Conservation (phyloP, 1,140 invertebrate genomes). For the Drosophila tani region DNA sequence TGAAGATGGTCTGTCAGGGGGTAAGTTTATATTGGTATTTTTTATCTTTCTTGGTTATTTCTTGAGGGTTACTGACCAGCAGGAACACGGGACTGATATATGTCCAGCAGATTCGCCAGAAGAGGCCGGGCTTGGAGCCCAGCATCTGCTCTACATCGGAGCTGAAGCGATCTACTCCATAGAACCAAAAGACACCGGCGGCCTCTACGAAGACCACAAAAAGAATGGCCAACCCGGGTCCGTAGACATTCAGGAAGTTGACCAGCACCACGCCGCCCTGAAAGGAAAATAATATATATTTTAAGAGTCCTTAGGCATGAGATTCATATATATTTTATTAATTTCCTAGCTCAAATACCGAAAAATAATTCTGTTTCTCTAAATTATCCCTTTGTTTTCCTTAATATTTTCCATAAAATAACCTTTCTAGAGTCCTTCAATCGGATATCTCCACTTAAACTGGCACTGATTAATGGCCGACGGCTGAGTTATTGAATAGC, state of each 20-base stretch:
- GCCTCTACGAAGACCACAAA: slow-evolving; percentile 98
- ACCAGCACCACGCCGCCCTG: slow-evolving; percentile 97
- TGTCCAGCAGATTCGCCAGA: slow-evolving; percentile 97
- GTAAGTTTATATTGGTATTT: neutral
- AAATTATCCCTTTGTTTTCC: neutral
- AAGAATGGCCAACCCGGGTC: slow-evolving; percentile 97
- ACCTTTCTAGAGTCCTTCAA: neutral
- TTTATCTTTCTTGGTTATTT: too few species aligned
- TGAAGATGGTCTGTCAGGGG: slow-evolving; percentile 91
- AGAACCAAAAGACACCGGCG: slow-evolving; percentile 98
- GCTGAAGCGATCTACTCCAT: slow-evolving; percentile 95
- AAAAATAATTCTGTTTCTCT: too few species aligned
- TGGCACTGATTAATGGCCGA: slow-evolving; percentile 58
- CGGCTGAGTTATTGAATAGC: slow-evolving; percentile 59
- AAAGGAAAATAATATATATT: neutral
- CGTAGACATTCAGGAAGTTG: slow-evolving; percentile 97
- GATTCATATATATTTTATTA: neutral
- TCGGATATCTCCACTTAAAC: slow-evolving; percentile 4
- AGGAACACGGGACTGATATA: slow-evolving; percentile 95
- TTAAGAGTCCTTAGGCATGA: too few species aligned
- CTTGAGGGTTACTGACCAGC: slow-evolving; percentile 85
- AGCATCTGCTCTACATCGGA: slow-evolving; percentile 96
- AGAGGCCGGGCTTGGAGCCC: slow-evolving; percentile 93
- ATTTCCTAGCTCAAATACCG: too few species aligned
- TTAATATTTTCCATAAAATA: neutral